These are phyloP conservation scores for Lithophane leautieri DNA, from an alignment of 2,888 invertebrate genomes.

Conservation along the genomic window DNA sequence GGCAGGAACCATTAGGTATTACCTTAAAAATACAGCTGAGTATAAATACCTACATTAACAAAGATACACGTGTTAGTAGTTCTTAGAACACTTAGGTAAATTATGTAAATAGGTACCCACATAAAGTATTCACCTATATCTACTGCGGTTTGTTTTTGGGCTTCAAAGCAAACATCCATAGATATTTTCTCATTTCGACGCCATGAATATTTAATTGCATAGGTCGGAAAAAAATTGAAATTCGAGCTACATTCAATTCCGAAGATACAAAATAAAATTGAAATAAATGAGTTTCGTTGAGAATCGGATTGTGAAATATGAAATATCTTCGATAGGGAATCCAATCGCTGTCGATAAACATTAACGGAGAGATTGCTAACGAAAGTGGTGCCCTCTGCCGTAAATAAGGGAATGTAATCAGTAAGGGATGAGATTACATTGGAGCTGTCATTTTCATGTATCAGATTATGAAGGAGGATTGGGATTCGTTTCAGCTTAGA, in stretches of 20 bases:
- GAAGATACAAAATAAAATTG: slow-evolving; percentile 44
- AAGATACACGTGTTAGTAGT: neutral
- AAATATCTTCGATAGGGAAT: slow-evolving; percentile 55
- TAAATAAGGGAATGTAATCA: slow-evolving; percentile 52
- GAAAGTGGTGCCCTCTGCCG: slow-evolving; percentile 40
- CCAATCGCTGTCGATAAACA: slow-evolving; percentile 55
- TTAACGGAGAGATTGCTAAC: slow-evolving; percentile 63
- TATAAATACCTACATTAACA: neutral
- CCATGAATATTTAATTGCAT: slow-evolving; percentile 36
- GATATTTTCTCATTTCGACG: slow-evolving; percentile 7
- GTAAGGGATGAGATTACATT: slow-evolving; percentile 30
- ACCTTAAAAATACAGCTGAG: neutral
- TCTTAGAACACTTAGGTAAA: neutral
- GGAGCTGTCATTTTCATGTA: slow-evolving; percentile 17
- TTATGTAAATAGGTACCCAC: neutral
- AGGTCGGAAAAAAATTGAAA: slow-evolving; percentile 15
- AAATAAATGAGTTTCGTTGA: slow-evolving; percentile 54
- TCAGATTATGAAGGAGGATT: neutral
- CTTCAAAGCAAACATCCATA: slow-evolving; percentile 13
- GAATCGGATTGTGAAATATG: slow-evolving; percentile 59
- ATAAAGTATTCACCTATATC: neutral
- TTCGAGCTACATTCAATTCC: slow-evolving; percentile 27
- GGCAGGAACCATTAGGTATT: too few species aligned
- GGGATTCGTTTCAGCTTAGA: neutral
- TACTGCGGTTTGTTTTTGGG: neutral